A percentile compares a stretch with the other conserved stretches of the same genome.
Conservation (phyloP, 2,113 vertebrate species). For the Nothoprocta perdicaria region DNA sequence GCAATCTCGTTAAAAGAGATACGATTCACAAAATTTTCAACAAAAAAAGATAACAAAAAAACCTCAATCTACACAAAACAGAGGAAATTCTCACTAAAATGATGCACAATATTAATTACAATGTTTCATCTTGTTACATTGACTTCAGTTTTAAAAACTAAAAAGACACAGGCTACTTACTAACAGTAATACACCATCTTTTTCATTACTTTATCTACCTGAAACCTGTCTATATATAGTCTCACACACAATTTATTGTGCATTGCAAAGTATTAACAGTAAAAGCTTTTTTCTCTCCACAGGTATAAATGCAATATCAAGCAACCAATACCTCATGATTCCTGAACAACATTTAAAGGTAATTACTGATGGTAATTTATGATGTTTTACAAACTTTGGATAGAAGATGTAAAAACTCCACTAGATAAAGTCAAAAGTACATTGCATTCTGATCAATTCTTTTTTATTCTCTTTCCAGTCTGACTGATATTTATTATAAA, state of each 20-base stretch:
- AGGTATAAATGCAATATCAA: neutral
- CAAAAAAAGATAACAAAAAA: neutral
- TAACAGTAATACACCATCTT: neutral
- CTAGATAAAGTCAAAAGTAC: neutral
- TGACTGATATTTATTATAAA: neutral
- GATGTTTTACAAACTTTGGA: neutral
- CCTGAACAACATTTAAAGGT: neutral
- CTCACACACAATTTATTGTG: neutral
- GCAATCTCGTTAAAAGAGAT: neutral
- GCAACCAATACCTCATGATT: neutral
- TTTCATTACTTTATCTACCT: neutral
- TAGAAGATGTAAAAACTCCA: neutral
- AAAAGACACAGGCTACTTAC: neutral
- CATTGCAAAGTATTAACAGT: neutral
- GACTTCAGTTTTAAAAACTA: neutral
- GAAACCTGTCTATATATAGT: neutral
- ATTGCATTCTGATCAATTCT: neutral
- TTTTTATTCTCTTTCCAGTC: neutral
- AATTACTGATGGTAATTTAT: neutral
- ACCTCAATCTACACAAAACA: neutral
- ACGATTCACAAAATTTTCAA: neutral
- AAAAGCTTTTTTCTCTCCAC: neutral
- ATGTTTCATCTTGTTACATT: constrained; percentile 11
- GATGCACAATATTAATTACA: neutral
- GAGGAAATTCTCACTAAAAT: neutral